Conservation (phyloP, 2,113 vertebrate species). For the Jacana jacana region DNA sequence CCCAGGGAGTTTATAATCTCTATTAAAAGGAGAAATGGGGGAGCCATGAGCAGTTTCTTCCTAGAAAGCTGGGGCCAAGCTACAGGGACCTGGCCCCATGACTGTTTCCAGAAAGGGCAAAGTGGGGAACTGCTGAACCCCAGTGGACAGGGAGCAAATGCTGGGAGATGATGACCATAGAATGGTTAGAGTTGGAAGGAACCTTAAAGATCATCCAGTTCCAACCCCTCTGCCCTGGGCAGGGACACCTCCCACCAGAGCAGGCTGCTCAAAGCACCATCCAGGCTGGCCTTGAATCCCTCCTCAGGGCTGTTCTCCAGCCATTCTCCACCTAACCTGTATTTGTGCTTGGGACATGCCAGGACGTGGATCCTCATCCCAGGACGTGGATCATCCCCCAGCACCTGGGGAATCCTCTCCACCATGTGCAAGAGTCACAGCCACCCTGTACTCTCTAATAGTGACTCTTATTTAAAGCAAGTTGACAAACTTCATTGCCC, state of each 20-base stretch:
- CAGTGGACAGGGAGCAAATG: background rate
- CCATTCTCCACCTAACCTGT: too few species aligned
- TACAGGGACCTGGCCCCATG: background rate
- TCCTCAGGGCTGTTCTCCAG: too few species aligned
- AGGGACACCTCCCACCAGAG: too few species aligned
- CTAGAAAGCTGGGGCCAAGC: background rate
- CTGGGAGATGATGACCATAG: background rate
- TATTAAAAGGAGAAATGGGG: background rate
- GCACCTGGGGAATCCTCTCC: background rate
- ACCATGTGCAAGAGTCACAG: rapidly evolving
- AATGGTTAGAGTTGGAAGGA: too few species aligned
- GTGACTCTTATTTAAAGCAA: background rate
- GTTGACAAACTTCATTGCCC: background rate
- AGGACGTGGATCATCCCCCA: background rate
- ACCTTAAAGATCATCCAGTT: too few species aligned
- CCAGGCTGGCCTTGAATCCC: too few species aligned
- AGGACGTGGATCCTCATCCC: too few species aligned
- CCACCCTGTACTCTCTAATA: background rate
- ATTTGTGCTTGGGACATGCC: too few species aligned
- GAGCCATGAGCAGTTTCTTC: background rate
- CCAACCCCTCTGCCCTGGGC: too few species aligned
- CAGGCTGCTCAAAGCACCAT: too few species aligned
- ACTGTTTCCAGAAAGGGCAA: background rate
- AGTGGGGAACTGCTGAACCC: background rate
- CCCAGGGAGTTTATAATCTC: background rate